Conservation (phyloP, 2,888 invertebrate genomes). For the Geophilus truncorum region DNA sequence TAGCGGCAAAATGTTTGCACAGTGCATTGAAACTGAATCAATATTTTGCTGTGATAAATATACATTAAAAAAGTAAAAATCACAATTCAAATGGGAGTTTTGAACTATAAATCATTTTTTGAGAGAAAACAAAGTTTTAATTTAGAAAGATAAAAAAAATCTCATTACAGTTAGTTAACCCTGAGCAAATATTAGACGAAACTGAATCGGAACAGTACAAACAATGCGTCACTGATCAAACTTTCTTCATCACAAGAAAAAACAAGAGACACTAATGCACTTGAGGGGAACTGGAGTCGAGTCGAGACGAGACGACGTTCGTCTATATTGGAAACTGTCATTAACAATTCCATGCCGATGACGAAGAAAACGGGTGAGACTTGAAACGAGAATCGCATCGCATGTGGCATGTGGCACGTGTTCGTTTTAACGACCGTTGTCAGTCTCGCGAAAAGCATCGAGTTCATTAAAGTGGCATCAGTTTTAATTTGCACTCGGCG, state of each 20-base stretch:
- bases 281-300: neutral
- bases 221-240: too few species aligned
- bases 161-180: too few species aligned
- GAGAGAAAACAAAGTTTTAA: too few species aligned
- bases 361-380: neutral
- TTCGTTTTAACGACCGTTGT: neutral
- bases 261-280: neutral
- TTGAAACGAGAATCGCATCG: too few species aligned
- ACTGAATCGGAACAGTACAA: too few species aligned
- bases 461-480: slow-evolving; percentile 4
- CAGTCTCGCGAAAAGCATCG: neutral
- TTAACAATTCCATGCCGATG: neutral
- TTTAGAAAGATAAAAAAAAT: too few species aligned
- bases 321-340: neutral
- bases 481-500: slow-evolving; percentile 10
- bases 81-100: neutral
- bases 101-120: too few species aligned
- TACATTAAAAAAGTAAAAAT: neutral
- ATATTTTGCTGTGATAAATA: too few species aligned
- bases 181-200: too few species aligned
- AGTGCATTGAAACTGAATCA: neutral
- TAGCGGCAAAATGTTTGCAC: too few species aligned
- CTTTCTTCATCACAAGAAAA: neutral
- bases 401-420: neutral
- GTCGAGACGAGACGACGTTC: neutral